Base-by-base conservation (phyloP, 2,888 invertebrate species). In the Spisula subtruncata region DNA sequence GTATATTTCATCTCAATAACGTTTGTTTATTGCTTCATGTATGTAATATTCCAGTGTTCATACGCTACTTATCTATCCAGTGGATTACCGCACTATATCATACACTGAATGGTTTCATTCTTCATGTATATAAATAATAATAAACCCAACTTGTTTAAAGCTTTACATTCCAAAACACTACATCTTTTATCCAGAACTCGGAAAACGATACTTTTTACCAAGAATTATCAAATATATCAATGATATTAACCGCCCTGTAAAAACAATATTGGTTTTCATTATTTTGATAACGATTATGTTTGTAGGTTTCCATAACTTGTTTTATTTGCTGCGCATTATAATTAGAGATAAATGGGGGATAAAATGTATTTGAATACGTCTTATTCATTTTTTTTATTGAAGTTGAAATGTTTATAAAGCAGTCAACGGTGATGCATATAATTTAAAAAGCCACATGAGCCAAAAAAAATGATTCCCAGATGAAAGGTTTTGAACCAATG, bases 21-120 rank as follows among this genome's bases (percentile, higher is more conserved):
- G 25, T 66, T 66, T 25, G 60, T 66, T n/a, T 66, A 66, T 66
- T 66, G 60, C 25, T 66, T 56, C 8, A 25, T 20, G 25, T 25
- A n/a, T 66, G 60, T 66, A 66, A 25, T 25, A 66, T 66, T 25
- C 60, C 25, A 66, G 60, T 66, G 60, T 66, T 66, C 25, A 2
- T 5, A n/a, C 8, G 8, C 6, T 25, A 25, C 25, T 66, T 66
- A 66, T 66, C 60, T 66, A 25, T 66, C 60, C 25, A 66, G n/a
- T 66, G 60, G 60, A 66, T 66, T 66, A 66, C 60, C 12, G n/a
- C 60, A 25, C 25, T 66, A 66, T 25, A 25, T 66, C n/a, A 66
- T 25, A 10, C 41, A 1, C 60, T 66, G 60, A 66, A 66, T 66
- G 12, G 60, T 10, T 66, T 66, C n/a, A 66, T 66, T 66, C n/a